Evolutionary conservation across 1,140 invertebrate genomes (phyloP).

Genomic region (Papilio machaon): DNA sequence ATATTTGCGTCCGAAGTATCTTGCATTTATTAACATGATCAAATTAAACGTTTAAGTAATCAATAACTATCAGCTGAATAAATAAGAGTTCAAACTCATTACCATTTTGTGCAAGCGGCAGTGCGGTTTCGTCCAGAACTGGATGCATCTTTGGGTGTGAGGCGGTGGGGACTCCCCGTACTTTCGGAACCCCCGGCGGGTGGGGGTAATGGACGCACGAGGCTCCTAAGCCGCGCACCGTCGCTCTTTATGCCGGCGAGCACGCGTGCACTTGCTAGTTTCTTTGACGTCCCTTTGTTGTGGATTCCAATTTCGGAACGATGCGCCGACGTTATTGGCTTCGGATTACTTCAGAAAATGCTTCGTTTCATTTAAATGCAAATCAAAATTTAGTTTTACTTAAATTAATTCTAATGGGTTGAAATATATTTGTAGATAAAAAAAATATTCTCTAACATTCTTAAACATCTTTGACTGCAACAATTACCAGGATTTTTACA

Average conservation of each 20-base stretch:
- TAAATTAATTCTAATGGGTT: neutral
- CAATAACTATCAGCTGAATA: slow-evolving; percentile 42
- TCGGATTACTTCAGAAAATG: slow-evolving; percentile 43
- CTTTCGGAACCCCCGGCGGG: slow-evolving; percentile 64
- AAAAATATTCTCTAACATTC: neutral
- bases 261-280: slow-evolving; percentile 79
- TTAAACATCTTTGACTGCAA: neutral
- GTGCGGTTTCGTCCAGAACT: slow-evolving; percentile 76
- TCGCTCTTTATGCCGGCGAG: slow-evolving; percentile 73
- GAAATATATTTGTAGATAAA: neutral
- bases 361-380: slow-evolving; percentile 13
- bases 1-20: neutral
- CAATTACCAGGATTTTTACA: too few relatives aligned
- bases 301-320: slow-evolving; percentile 77
- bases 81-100: slow-evolving; percentile 73
- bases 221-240: slow-evolving; percentile 71
- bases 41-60: slow-evolving; percentile 13
- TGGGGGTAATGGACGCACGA: slow-evolving; percentile 77
- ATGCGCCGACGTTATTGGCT: slow-evolving; percentile 60
- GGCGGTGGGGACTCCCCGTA: slow-evolving; percentile 62
- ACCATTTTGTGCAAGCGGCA: slow-evolving; percentile 65
- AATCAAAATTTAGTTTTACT: neutral
- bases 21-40: neutral
- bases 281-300: slow-evolving; percentile 81
- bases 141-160: slow-evolving; percentile 78